These are phyloP conservation scores for Hippocampus abdominalis DNA, from an alignment of 2,113 vertebrate genomes.

Conservation along the genomic window DNA sequence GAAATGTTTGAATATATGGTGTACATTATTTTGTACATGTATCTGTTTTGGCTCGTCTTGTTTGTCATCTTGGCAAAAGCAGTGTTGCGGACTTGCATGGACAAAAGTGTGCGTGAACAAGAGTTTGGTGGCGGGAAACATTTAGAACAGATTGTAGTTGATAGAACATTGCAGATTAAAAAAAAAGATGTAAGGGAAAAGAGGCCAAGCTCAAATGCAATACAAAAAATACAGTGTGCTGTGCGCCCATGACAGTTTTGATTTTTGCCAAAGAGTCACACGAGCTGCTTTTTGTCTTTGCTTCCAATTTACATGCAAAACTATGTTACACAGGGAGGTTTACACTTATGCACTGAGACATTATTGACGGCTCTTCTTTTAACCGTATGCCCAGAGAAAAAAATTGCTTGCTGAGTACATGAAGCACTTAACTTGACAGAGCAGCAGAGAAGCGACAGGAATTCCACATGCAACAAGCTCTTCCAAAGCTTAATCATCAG, in stretches of 20 bases:
- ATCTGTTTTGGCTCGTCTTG: constrained; percentile 60
- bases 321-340: constrained; percentile 6
- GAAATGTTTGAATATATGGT: constrained; percentile 75
- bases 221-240: constrained; percentile 48
- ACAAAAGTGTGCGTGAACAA: constrained; percentile 25
- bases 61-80: constrained; percentile 52
- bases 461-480: constrained; percentile 36
- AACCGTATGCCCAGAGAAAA: neutral
- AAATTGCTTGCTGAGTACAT: constrained; percentile 12
- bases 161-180: constrained; percentile 37
- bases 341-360: constrained; percentile 6
- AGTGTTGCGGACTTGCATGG: constrained; percentile 58
- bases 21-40: constrained; percentile 75
- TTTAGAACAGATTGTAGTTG: constrained; percentile 22
- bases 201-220: constrained; percentile 57
- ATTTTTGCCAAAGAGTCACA: constrained; percentile 70
- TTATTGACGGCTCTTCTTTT: neutral
- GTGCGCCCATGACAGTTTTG: constrained; percentile 50
- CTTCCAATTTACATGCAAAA: constrained; percentile 5
- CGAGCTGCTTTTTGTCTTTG: constrained; percentile 8
- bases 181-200: constrained; percentile 18
- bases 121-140: neutral
- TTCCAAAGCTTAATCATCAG: constrained; percentile 34
- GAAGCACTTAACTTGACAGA: constrained; percentile 44
- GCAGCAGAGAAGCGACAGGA: constrained; percentile 28